Base-by-base conservation (phyloP, 2,797 vertebrate species). In the Labeo calbasu region DNA sequence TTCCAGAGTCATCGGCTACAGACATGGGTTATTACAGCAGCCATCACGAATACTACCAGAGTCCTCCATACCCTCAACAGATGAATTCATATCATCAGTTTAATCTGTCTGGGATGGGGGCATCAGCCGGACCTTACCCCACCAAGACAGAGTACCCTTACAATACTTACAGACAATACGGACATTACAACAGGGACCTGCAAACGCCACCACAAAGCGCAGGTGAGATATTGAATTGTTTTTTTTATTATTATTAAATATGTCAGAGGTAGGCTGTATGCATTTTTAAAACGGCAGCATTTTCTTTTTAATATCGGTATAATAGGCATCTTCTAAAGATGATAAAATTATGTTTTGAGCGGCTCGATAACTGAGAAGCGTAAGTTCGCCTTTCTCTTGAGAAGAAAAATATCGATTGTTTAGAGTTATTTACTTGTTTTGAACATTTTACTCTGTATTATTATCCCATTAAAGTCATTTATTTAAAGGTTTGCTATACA, bases 1-100 rank as follows among this genome's bases (percentile, higher is more conserved):
- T 99, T 17, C 98, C 98, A 0, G 98, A 99, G 92, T 99, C 98
- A 3, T 96, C 98, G 0, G 96, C 98, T 90, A 99, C 98, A 57
- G 98, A 99, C 85, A 94, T 99, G 96, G 97, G 97, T 91, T 99
- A 98, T 94, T 99, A 98, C 94, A 98, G 96, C 88, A 89, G 94
- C 85, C 97, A 98, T 68, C 97, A 98, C 71, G 98, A 99, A 80
- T 99, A 96, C 83, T 99, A 96, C 85, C 94, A 97, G 65, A 92
- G 93, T 40, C 96, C 97, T 81, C 85, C 95, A 40, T 97, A 97
- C 87, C 94, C 96, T 77, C 97, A 97, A 90, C 94, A 95, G 46
- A 94, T 98, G 91, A 96, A 96, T 89, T 95, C 96, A 53, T 98
- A 97, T 81, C 95, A 95, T 4, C 98, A 99, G 91, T 99, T 98